These are phyloP conservation scores for Rousettus madagascariensis DNA, from an alignment of 2,797 vertebrate genomes.

Conservation along the genomic window DNA sequence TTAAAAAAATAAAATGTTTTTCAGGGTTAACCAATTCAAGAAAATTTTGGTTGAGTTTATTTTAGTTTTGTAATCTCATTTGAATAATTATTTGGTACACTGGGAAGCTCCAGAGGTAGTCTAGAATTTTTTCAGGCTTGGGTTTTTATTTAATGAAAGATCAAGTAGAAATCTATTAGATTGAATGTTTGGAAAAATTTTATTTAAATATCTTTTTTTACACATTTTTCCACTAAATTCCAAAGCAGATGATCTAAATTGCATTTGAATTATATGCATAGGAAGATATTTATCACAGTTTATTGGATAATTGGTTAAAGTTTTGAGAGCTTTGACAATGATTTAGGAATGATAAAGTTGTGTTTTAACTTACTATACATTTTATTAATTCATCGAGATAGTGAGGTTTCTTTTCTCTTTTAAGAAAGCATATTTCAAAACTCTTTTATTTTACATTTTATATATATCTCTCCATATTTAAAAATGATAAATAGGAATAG, in stretches of 20 bases:
- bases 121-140: background rate
- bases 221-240: background rate
- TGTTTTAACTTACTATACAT: background rate
- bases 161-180: background rate
- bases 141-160: background rate
- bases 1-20: background rate
- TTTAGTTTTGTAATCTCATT: conserved; percentile 14
- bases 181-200: background rate
- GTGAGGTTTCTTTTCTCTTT: background rate
- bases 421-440: background rate
- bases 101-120: background rate
- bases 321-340: background rate
- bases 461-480: background rate
- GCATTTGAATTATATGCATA: background rate
- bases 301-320: background rate
- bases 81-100: background rate
- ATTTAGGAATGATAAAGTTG: background rate
- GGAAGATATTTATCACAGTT: background rate
- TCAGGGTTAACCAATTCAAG: conserved; percentile 27
- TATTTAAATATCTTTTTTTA: background rate
- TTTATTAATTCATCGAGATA: background rate
- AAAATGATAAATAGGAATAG: background rate
- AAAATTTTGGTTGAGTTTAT: background rate
- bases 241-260: background rate
- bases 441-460: background rate